Conservation (phyloP, 2,113 vertebrate genomes). For the Zapornia atra region DNA sequence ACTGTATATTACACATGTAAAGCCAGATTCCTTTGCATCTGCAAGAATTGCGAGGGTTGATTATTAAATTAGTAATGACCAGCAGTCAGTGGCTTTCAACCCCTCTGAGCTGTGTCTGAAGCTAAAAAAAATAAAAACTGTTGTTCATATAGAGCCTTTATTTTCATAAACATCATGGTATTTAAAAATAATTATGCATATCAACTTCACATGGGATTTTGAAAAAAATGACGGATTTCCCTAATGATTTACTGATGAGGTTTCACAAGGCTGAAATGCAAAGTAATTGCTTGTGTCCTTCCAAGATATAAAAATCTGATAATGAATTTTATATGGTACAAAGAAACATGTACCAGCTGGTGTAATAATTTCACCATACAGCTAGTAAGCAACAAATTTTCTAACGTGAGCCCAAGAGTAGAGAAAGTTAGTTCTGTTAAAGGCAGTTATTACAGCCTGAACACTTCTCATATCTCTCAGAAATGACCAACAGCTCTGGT, state of each 20-base stretch:
- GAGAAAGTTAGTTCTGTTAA: background rate
- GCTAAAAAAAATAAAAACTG: constrained; percentile 56
- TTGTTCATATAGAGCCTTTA: background rate
- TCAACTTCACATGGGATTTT: background rate
- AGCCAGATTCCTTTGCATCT: constrained; percentile 74
- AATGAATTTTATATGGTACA: constrained; percentile 36
- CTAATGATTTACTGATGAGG: background rate
- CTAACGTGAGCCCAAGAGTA: background rate
- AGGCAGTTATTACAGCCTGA: constrained; percentile 19
- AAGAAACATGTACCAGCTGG: constrained; percentile 9
- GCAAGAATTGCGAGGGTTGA: constrained; percentile 58
- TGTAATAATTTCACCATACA: background rate
- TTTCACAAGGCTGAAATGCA: constrained; percentile 48
- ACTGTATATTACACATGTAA: constrained; percentile 78
- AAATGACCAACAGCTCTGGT: background rate
- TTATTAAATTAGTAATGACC: constrained; percentile 83
- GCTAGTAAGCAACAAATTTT: background rate
- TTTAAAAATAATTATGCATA: background rate
- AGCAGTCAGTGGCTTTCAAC: constrained; percentile 62
- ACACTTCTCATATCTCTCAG: background rate
- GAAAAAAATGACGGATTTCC: constrained; percentile 17
- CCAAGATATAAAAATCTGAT: constrained; percentile 39
- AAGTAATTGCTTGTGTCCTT: constrained; percentile 37
- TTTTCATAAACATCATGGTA: constrained; percentile 48
- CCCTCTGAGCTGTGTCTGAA: constrained; percentile 46